Percentiles rank a stretch among this genome's conserved stretches.
These are phyloP conservation scores for Oncorhynchus gorbuscha DNA, from an alignment of 2,113 vertebrate genomes.

Conservation along the genomic window DNA sequence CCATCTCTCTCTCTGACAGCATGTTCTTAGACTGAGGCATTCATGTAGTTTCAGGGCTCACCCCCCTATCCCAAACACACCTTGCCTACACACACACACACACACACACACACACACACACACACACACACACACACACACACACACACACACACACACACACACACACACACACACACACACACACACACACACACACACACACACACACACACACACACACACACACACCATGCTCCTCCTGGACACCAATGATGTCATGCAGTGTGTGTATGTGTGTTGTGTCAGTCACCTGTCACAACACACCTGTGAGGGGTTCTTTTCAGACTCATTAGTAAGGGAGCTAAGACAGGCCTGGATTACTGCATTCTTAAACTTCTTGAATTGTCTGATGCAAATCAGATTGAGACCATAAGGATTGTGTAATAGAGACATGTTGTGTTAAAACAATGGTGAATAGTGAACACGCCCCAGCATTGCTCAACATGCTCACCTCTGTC, in stretches of 20 bases:
- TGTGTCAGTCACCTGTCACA: no score
- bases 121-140: background rate
- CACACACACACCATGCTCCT: background rate
- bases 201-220: no score
- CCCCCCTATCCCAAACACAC: no score
- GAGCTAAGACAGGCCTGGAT: background rate
- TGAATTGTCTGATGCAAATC: no score
- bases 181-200: background rate
- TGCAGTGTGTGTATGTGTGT: background rate
- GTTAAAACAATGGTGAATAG: background rate
- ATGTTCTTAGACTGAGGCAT: background rate
- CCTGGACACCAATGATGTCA: background rate
- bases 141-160: background rate
- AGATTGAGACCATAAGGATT: no score
- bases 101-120: background rate
- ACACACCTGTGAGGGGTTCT: background rate
- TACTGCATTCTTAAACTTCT: no score
- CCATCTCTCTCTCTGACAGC: background rate
- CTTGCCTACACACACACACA: no score
- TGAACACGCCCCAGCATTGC: background rate
- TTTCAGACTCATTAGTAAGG: background rate
- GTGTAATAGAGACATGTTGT: no score
- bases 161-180: background rate
- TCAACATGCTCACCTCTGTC: background rate
- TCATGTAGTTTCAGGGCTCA: background rate